phyloP scores from a whole-genome alignment of 2,113 vertebrate genomes.

The Pleuronectes platessa region DNA sequence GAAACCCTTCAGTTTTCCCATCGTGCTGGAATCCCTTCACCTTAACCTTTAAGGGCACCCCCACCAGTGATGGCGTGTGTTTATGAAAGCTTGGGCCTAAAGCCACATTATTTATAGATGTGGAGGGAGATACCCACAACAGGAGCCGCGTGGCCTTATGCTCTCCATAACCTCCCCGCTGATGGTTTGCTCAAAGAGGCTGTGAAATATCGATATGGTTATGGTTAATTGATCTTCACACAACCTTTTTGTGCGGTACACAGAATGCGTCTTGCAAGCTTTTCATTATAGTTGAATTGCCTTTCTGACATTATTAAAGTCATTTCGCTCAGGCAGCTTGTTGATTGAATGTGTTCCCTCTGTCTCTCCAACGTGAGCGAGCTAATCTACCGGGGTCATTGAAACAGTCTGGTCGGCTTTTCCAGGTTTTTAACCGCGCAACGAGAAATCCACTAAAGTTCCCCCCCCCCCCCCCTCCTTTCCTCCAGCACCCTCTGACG shows the following conservation, averaged over 20 bases:
- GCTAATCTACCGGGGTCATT: slow-evolving; percentile 39
- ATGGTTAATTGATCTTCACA: slow-evolving; percentile 24
- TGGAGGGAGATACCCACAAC: slow-evolving; percentile 55
- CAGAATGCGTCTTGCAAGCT: slow-evolving; percentile 7
- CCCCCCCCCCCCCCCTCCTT: neutral
- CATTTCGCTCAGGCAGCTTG: slow-evolving; percentile 48
- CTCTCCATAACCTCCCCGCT: slow-evolving; percentile 30
- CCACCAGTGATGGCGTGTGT: slow-evolving; percentile 56
- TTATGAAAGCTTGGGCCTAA: slow-evolving; percentile 68
- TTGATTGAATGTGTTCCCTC: slow-evolving; percentile 47
- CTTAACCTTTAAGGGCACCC: slow-evolving; percentile 73
- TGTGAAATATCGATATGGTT: slow-evolving; percentile 1
- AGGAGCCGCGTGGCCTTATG: slow-evolving; percentile 17
- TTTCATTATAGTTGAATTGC: slow-evolving; percentile 54
- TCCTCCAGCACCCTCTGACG: slow-evolving; percentile 1
- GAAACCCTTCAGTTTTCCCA: slow-evolving; percentile 4
- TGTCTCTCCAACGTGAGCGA: slow-evolving; percentile 21
- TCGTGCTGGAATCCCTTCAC: slow-evolving; percentile 37
- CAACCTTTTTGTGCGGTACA: slow-evolving; percentile 47
- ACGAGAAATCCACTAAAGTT: neutral
- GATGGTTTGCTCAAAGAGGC: slow-evolving; percentile 20
- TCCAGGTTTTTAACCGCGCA: slow-evolving; percentile 37
- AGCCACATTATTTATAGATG: slow-evolving; percentile 80
- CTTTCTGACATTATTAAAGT: slow-evolving; percentile 65
- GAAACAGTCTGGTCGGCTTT: slow-evolving; percentile 37